Evolutionary conservation across 2,113 vertebrate species (phyloP), one percentile per base, ranked within the genome.

Genomic region (Urocitellus parryii): DNA sequence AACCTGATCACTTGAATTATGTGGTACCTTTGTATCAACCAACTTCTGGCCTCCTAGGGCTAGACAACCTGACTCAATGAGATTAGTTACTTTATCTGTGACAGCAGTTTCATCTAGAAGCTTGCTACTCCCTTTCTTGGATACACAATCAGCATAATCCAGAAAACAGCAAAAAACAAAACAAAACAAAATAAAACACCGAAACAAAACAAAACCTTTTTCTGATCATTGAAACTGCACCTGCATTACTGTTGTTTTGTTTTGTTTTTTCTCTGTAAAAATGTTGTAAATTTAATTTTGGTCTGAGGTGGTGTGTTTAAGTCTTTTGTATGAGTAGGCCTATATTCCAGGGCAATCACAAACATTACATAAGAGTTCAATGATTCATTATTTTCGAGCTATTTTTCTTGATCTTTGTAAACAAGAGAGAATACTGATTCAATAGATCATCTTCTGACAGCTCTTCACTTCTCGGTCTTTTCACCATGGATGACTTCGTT

Each of bases 271-370:
- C 98, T 99, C 98, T 99, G 99, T 91, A 99, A 98, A 97, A 99
- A 96, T 0, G 98, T 98, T 77, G 99, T 99, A 83, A 99, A 99
- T 95, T 98, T 98, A 98, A 99, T 99, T 93, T 98, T 99, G 51
- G 96, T 79, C 9, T 63, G 97, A 2, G 95, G 97, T 25, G 90
- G 95, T 10, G 93, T 45, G 12, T 73, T 97, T 72, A 95, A 48
- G 13, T 27, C 96, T 92, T 97, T 95, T 11, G 95, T 90, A 87
- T 17, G n/a, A 29, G 94, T 9, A 9, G 77, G 83, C 90, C 27
- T 76, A 34, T 94, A 86, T 42, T 5, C 79, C 39, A 93, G 91
- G 84, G 88, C 88, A 73, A 96, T 91, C 56, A 78, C 20, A 13
- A 48, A 63, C 34, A 76, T 32, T 96, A 96, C 94, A 51, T 95